Evolutionary conservation across 2,888 invertebrate genomes (phyloP).

Genomic region (Oxytorus armatus): DNA sequence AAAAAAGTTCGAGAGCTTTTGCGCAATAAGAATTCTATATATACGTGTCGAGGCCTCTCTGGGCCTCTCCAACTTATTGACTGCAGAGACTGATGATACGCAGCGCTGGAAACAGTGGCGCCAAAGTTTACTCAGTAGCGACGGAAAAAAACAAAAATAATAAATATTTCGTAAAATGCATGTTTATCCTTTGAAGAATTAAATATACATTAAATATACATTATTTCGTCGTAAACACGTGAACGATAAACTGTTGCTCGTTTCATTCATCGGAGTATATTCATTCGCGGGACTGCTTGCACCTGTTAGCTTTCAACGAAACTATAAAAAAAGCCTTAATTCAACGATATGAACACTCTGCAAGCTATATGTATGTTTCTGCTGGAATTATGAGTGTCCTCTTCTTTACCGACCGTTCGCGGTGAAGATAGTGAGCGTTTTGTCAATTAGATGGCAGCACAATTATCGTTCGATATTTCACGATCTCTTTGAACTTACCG

Average conservation of each 20-base stretch:
- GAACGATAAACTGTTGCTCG: constrained; percentile 7
- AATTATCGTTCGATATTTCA: not conserved
- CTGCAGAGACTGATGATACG: constrained; percentile 23
- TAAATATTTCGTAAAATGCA: not conserved
- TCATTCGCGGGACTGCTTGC: constrained; percentile 10
- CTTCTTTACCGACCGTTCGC: constrained; percentile 36
- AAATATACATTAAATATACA: no score
- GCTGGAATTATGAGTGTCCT: not conserved
- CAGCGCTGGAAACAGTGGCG: constrained; percentile 47
- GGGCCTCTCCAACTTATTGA: constrained; percentile 49
- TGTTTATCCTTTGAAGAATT: not conserved
- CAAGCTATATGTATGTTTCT: no score
- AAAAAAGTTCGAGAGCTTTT: constrained; percentile 44
- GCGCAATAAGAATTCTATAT: constrained; percentile 51
- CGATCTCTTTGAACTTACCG: not conserved
- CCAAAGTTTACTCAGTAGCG: constrained; percentile 1
- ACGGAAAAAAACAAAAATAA: not conserved
- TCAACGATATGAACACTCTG: not conserved
- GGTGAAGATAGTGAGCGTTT: not conserved
- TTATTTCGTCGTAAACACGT: constrained; percentile 19
- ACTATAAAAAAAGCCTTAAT: constrained; percentile 3
- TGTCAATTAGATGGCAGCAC: constrained; percentile 34
- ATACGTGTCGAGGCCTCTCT: constrained; percentile 7
- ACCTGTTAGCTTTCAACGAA: constrained; percentile 17
- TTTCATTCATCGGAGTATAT: constrained; percentile 3